Base-by-base conservation (phyloP, 2,888 invertebrate species). In the Mamestra brassicae region DNA sequence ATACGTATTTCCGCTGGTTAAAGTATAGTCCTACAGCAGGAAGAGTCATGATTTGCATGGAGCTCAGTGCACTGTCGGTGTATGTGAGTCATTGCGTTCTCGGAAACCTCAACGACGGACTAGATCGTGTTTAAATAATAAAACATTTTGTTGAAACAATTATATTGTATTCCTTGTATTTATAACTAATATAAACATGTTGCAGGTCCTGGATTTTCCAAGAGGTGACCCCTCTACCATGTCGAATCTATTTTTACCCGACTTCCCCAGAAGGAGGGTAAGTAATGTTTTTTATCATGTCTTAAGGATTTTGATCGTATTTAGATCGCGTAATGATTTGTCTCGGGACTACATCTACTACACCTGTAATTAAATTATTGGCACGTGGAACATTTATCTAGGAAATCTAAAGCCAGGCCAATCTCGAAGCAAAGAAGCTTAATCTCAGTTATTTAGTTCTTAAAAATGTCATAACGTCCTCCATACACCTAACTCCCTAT, bases 71-170 rank as follows among this genome's bases (percentile, higher is more conserved):
- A 69, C 50, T 47, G n/a, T 45, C 38, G 17, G 38, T 61, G n/a
- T 15, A 74, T 83, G 77, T 83, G 83, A 80, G 38, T 82, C 82
- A 83, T 36, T 13, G 36, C 7, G 26, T 82, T 83, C 83, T 71
- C 57, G 69, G 80, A 76, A 82, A 74, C 61, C 52, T 80, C 50
- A 36, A 45, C 60, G 63, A 67, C 67, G 52, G 60, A 75, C 62
- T 70, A 71, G 60, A 76, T 70, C 54, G 63, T 79, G 65, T 75
- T 54, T 61, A 74, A 71, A 78, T 79, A 78, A 78, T 73, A 42
- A 47, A 57, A 65, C 34, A 55, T 52, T 58, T 55, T 76, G 63
- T 52, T 63, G 13, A 34, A 67, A 34, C 60, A 60, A 66, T 66
- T 60, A 36, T 45, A 8, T 52, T 26, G 26, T 38, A 55, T 62